phyloP scores from a whole-genome alignment of 2,113 vertebrate genomes.

The Sciurus niger region DNA sequence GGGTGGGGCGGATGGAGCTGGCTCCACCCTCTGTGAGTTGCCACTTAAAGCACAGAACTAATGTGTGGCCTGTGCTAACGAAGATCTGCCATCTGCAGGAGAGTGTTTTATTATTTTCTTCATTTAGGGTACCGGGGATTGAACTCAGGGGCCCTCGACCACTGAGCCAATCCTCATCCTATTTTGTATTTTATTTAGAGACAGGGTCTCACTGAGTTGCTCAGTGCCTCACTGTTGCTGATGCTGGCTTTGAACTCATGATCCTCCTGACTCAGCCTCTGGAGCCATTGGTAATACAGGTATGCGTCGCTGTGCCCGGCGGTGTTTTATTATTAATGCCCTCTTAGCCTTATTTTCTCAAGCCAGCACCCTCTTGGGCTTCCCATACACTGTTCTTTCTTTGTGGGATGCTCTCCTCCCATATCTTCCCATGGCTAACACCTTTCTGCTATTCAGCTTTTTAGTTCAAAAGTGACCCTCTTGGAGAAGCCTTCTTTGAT shows the following conservation, averaged over 20 bases:
- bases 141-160: no score
- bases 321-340: no score
- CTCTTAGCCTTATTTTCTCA: neutral
- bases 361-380: neutral
- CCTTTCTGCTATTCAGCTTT: neutral
- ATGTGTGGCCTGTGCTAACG: neutral
- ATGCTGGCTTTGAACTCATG: no score
- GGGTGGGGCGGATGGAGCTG: neutral
- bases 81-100: fast-evolving
- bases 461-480: neutral
- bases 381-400: neutral
- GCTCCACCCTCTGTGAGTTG: neutral
- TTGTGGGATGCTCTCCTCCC: neutral
- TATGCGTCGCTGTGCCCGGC: no score
- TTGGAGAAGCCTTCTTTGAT: neutral
- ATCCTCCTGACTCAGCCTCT: no score
- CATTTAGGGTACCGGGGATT: no score
- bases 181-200: no score
- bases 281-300: no score
- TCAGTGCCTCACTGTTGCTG: no score
- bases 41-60: neutral
- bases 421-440: neutral
- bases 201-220: no score
- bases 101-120: neutral
- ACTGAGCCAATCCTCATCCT: no score